Conservation (phyloP, 2,888 invertebrate genomes). For the Acanthosepion pharaonis region DNA sequence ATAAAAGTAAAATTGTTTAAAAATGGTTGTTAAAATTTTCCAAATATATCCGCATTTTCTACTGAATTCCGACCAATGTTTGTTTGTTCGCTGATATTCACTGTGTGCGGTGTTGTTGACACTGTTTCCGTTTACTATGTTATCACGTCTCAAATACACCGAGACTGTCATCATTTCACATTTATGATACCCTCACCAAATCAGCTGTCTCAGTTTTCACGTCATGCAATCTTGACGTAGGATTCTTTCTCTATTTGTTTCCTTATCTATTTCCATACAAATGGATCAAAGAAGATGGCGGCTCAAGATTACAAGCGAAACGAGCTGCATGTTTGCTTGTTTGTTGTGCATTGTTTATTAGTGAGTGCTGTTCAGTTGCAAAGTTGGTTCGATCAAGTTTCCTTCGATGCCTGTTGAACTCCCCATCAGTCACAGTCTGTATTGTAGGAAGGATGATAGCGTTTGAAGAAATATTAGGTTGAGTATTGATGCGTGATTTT, state of each 20-base stretch:
- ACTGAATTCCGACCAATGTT: background rate
- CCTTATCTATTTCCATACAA: conserved; percentile 33
- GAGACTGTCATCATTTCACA: background rate
- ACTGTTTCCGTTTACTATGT: background rate
- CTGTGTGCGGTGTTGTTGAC: background rate
- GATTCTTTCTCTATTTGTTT: conserved; percentile 33
- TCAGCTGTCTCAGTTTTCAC: background rate
- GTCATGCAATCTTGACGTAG: conserved; percentile 21
- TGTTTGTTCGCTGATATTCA: background rate
- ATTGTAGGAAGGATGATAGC: background rate
- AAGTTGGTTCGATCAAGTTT: conserved; percentile 1
- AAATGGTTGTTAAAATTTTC: background rate
- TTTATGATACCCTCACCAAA: background rate
- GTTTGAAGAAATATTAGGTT: background rate
- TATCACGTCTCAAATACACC: background rate
- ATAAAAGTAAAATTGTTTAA: background rate
- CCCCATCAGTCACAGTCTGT: background rate
- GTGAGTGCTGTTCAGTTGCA: background rate
- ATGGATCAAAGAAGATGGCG: background rate
- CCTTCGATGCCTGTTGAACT: background rate
- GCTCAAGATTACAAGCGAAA: background rate
- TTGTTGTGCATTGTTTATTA: conserved; percentile 4
- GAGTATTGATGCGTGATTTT: background rate
- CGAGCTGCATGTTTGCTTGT: background rate
- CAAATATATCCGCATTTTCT: background rate